These are phyloP conservation scores for Oryzias sinensis DNA, from an alignment of 2,797 vertebrate genomes.

Conservation along the genomic window DNA sequence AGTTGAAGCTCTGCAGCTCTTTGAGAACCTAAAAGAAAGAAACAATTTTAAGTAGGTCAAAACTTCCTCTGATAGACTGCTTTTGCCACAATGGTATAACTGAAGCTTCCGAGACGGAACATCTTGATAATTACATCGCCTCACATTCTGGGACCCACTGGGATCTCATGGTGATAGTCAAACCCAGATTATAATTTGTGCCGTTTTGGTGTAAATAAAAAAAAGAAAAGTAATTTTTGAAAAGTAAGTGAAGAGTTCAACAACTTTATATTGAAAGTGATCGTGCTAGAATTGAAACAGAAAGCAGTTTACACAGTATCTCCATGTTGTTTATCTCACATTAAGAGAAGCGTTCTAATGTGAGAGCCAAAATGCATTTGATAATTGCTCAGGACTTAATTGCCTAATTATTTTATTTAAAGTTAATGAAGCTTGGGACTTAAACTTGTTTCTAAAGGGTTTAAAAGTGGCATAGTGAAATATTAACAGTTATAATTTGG, in stretches of 20 bases:
- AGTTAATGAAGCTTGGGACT: constrained; percentile 1
- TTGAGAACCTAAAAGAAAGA: not conserved
- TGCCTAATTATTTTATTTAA: constrained; percentile 2
- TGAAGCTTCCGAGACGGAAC: constrained; percentile 5
- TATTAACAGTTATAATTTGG: not conserved
- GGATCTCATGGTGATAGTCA: constrained; percentile 13
- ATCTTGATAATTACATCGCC: constrained; percentile 33
- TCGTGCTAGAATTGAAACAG: constrained; percentile 11
- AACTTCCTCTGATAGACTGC: not conserved
- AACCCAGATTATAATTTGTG: constrained; percentile 21
- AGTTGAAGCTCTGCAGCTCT: constrained; percentile 1
- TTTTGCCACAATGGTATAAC: not conserved
- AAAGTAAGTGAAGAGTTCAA: constrained; percentile 22
- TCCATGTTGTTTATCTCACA: constrained; percentile 18
- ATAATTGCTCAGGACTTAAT: constrained; percentile 46
- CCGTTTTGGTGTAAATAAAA: not conserved
- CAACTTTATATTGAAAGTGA: constrained; percentile 37
- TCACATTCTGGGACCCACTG: not conserved
- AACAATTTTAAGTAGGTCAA: not conserved
- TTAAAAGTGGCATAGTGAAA: not conserved
- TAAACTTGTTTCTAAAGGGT: not conserved
- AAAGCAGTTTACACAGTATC: constrained; percentile 32
- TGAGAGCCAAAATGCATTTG: constrained; percentile 7
- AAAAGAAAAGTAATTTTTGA: no score
- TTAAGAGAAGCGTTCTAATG: constrained; percentile 9